phyloP scores from a whole-genome alignment of 1,140 invertebrate species.

The Drosophila insularis region DNA sequence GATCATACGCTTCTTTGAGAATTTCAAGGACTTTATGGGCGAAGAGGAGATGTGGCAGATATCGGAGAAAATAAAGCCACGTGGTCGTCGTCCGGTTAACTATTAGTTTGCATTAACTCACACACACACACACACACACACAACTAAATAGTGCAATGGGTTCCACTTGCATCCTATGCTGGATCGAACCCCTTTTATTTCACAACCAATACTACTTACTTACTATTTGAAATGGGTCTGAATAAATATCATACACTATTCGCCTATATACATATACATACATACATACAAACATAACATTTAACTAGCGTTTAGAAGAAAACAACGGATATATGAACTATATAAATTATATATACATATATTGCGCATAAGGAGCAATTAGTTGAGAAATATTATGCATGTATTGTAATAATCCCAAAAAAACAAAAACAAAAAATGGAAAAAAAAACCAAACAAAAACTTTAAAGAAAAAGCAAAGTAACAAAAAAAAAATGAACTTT shows the following conservation, averaged over 20 bases:
- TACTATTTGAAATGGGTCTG: conserved; percentile 53
- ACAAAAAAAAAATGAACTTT: neutral
- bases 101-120: conserved; percentile 51
- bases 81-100: conserved; percentile 83
- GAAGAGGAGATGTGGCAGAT: conserved; percentile 99
- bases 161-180: neutral
- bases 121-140: conserved; percentile 56
- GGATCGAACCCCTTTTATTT: neutral
- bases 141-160: conserved; percentile 30
- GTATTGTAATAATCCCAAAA: conserved; percentile 15
- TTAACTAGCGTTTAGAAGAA: conserved; percentile 35
- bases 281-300: conserved; percentile 11
- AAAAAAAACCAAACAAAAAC: too few relatives aligned
- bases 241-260: conserved; percentile 54
- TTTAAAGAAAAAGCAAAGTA: neutral
- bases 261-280: conserved; percentile 37
- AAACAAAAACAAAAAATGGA: neutral
- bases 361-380: conserved; percentile 3
- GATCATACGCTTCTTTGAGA: conserved; percentile 97
- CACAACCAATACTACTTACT: conserved; percentile 22
- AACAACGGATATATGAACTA: neutral
- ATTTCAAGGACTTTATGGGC: conserved; percentile 96
- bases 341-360: conserved; percentile 13
- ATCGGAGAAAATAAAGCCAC: conserved; percentile 97
- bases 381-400: conserved; percentile 41